phyloP scores from a whole-genome alignment of 2,797 vertebrate species.

The Crypturellus tataupa region DNA sequence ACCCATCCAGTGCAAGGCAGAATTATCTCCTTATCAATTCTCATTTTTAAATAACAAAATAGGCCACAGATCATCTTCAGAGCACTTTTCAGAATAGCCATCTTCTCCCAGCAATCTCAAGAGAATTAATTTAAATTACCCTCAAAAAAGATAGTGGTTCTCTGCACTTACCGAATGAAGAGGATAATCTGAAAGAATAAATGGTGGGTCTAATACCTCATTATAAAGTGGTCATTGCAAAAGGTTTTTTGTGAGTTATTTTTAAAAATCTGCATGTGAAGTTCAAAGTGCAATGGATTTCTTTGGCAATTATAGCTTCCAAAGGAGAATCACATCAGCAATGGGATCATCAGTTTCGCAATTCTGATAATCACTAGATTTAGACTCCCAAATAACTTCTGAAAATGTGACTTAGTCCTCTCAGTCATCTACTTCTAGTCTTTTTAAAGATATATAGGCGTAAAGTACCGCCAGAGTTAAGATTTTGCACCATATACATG shows the following conservation, averaged over 20 bases:
- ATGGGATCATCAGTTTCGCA: background rate
- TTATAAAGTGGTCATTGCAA: background rate
- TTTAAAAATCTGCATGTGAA: background rate
- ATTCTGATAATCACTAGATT: background rate
- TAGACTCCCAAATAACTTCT: background rate
- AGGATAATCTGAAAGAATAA: background rate
- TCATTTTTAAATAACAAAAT: background rate
- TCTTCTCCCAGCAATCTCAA: background rate
- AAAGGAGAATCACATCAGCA: background rate
- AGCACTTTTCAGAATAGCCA: background rate
- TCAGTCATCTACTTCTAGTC: background rate
- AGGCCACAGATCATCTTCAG: background rate
- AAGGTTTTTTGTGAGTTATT: background rate
- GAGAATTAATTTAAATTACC: background rate
- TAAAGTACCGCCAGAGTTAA: background rate
- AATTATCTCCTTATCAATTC: background rate
- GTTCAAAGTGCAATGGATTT: background rate
- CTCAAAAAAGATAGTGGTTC: background rate
- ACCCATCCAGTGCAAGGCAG: background rate
- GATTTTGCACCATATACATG: background rate
- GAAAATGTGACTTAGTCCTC: background rate
- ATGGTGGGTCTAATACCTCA: fast-evolving
- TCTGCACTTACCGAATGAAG: background rate
- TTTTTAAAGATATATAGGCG: background rate
- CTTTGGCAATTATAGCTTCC: background rate